Percentiles rank a stretch among this genome's conserved stretches.
Conservation (phyloP, 2,113 vertebrate species). For the Amphilophus citrinellus region DNA sequence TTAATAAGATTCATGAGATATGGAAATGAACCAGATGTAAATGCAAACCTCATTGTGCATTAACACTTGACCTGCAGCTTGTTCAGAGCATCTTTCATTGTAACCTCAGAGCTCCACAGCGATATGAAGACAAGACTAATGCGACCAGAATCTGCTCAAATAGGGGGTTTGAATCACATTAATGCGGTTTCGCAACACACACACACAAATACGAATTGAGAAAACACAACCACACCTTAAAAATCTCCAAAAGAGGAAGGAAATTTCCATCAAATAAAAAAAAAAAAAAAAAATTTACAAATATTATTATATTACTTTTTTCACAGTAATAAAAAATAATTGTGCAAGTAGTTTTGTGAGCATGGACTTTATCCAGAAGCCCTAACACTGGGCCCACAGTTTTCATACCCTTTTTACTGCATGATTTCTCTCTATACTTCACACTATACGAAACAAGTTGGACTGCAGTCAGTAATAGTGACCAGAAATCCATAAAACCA, state of each 20-base stretch:
- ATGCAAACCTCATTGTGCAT: not conserved
- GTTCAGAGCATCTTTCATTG: not conserved
- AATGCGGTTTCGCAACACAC: not conserved
- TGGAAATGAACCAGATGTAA: constrained; percentile 6
- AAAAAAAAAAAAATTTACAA: not conserved
- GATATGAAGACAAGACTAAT: not conserved
- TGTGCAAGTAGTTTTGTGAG: not conserved
- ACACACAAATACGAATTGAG: not conserved
- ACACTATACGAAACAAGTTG: not conserved
- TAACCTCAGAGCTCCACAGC: not conserved
- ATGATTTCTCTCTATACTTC: not conserved
- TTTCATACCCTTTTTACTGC: not conserved
- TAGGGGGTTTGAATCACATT: not conserved
- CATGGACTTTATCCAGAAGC: not conserved
- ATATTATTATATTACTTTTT: not conserved
- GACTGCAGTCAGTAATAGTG: not conserved
- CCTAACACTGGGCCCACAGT: not conserved
- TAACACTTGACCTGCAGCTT: not conserved
- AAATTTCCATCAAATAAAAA: not conserved
- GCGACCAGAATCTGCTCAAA: not conserved
- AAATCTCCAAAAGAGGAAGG: not conserved
- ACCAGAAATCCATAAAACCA: constrained; percentile 29
- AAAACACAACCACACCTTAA: not conserved
- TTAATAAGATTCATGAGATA: not conserved
- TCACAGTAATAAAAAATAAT: not conserved